These are phyloP conservation scores for Eilema caniola DNA, from an alignment of 2,888 invertebrate genomes.

Conservation along the genomic window DNA sequence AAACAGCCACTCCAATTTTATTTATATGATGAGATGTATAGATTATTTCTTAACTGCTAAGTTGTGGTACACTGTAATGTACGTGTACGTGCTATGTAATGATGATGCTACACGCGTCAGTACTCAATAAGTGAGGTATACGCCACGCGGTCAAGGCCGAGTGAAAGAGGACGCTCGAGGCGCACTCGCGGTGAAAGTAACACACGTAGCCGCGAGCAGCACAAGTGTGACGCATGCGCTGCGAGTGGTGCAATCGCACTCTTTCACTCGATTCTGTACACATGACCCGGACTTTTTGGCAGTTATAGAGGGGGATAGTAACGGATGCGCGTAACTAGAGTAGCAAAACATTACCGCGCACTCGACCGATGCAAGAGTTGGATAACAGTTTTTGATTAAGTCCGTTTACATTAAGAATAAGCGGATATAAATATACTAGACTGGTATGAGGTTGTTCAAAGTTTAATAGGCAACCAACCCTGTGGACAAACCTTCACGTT, in stretches of 20 bases:
- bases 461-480: not conserved
- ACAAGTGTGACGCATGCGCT: slow-evolving; percentile 38
- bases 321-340: slow-evolving; percentile 7
- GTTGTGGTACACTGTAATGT: not conserved
- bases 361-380: not conserved
- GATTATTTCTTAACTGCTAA: not conserved
- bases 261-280: slow-evolving; percentile 20
- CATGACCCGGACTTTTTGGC: slow-evolving; percentile 20
- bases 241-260: slow-evolving; percentile 13
- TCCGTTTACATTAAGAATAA: not conserved
- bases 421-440: not conserved
- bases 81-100: not conserved
- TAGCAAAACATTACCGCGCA: not conserved
- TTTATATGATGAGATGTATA: no score
- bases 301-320: not conserved
- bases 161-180: slow-evolving; percentile 37
- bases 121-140: not conserved
- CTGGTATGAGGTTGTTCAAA: not conserved
- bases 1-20: no score
- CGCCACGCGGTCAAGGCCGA: slow-evolving; percentile 46
- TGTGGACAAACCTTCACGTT: not conserved
- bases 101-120: not conserved
- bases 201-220: slow-evolving; percentile 5
- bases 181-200: slow-evolving; percentile 45
- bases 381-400: slow-evolving; percentile 2